Conservation (phyloP, 2,888 invertebrate genomes). For the Drosophila falleni region DNA sequence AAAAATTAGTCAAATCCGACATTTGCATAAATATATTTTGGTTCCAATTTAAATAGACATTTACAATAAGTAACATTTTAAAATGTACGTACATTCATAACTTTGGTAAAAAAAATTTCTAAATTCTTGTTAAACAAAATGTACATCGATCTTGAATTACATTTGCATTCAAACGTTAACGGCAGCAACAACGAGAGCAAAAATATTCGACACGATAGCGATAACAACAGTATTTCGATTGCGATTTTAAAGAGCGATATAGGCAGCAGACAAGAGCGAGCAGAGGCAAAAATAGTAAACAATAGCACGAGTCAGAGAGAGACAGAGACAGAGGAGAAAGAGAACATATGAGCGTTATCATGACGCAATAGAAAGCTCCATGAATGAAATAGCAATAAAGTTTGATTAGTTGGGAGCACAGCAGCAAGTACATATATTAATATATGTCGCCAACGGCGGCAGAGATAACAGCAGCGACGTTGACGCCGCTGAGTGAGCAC, state of each 20-base stretch:
- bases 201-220: not conserved
- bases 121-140: conserved; percentile 61
- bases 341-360: conserved; percentile 21
- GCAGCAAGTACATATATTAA: not conserved
- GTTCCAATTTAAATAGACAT: conserved; percentile 3
- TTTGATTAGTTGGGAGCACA: conserved; percentile 23
- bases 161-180: conserved; percentile 31
- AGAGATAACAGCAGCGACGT: conserved; percentile 46
- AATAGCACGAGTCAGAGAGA: conserved; percentile 6
- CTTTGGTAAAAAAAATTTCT: conserved; percentile 24
- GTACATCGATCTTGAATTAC: conserved; percentile 31
- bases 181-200: conserved; percentile 4
- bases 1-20: not conserved
- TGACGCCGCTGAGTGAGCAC: conserved; percentile 12
- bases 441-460: conserved; percentile 54
- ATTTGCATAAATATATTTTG: not conserved
- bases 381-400: conserved; percentile 38
- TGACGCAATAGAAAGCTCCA: conserved; percentile 44
- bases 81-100: conserved; percentile 20
- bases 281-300: not conserved
- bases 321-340: conserved; percentile 4
- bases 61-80: conserved; percentile 11
- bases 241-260: conserved; percentile 4
- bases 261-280: not conserved
- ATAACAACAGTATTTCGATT: conserved; percentile 1